Percentiles rank a stretch among this genome's conserved stretches.
These are phyloP conservation scores for Cosmopolites sordidus DNA, from an alignment of 2,888 invertebrate species.

Conservation along the genomic window DNA sequence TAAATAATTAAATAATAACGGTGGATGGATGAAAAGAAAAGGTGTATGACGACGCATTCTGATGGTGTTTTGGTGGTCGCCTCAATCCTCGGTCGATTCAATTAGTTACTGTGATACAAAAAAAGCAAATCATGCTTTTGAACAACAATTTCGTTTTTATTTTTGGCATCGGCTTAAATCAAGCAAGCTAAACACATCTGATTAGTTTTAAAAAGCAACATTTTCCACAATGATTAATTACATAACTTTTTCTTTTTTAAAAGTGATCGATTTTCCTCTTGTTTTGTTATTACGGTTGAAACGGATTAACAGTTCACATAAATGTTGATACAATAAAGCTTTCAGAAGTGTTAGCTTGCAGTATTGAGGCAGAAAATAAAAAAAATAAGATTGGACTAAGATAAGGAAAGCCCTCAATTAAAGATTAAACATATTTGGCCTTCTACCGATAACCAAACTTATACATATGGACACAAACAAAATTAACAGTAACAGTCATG, in stretches of 20 bases:
- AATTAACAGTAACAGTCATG: not conserved
- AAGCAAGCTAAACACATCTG: slow-evolving; percentile 33
- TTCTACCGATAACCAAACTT: slow-evolving; percentile 34
- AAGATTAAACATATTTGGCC: slow-evolving; percentile 19
- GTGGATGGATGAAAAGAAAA: slow-evolving; percentile 40
- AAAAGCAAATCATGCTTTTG: slow-evolving; percentile 44
- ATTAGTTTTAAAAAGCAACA: slow-evolving; percentile 15
- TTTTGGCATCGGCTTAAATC: slow-evolving; percentile 39
- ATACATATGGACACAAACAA: slow-evolving; percentile 4
- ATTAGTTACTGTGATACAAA: slow-evolving; percentile 43
- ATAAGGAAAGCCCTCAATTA: slow-evolving; percentile 49
- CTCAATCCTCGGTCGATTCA: slow-evolving; percentile 38
- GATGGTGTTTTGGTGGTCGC: slow-evolving; percentile 37
- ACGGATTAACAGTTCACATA: not conserved
- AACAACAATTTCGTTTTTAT: slow-evolving; percentile 21
- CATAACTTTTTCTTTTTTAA: no score
- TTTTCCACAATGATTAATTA: not conserved
- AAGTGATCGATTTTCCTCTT: no score
- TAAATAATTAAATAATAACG: slow-evolving; percentile 25
- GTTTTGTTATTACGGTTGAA: no score
- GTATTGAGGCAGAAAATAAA: slow-evolving; percentile 31
- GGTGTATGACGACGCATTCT: slow-evolving; percentile 36
- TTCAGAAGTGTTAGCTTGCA: slow-evolving; percentile 39
- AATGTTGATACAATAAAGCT: slow-evolving; percentile 13
- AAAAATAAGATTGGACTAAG: slow-evolving; percentile 35